Evolutionary conservation across 2,797 vertebrate species (phyloP).

Genomic region (Pseudomugil gertrudae): DNA sequence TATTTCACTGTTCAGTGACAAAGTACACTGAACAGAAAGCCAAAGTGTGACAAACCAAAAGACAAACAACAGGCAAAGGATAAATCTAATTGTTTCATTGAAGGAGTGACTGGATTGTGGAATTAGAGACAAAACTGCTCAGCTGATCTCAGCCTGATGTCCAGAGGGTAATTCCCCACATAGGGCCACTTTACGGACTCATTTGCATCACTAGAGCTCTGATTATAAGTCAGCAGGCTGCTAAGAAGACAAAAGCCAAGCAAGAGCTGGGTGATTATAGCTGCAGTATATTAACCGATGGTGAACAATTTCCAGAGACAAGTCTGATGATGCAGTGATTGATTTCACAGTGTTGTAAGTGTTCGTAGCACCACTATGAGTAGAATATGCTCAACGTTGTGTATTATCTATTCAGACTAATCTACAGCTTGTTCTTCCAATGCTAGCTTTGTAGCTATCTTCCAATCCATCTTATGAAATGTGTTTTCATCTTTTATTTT

Average conservation of each 20-base stretch:
- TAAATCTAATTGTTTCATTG: constrained; percentile 45
- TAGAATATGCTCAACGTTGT: constrained; percentile 50
- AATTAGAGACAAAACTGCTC: constrained; percentile 39
- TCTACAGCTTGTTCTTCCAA: constrained; percentile 5
- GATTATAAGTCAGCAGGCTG: constrained; percentile 71
- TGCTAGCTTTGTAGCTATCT: constrained; percentile 3
- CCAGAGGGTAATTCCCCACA: constrained; percentile 63
- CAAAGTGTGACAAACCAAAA: constrained; percentile 8
- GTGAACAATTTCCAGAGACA: constrained; percentile 70
- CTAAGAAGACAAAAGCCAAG: constrained; percentile 58
- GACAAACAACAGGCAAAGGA: not conserved
- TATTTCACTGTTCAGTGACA: constrained; percentile 17
- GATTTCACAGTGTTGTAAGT: constrained; percentile 70
- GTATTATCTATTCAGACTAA: constrained; percentile 41
- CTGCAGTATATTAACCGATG: constrained; percentile 76
- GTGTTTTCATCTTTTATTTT: not conserved
- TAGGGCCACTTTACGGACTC: constrained; percentile 71
- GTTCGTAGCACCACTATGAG: constrained; percentile 65
- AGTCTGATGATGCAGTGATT: constrained; percentile 74
- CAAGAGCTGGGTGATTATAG: constrained; percentile 67
- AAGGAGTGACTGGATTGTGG: constrained; percentile 15
- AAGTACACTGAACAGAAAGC: not conserved
- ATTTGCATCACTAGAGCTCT: constrained; percentile 69
- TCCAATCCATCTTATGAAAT: constrained; percentile 9
- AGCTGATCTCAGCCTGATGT: constrained; percentile 63